These are phyloP conservation scores for Polydrusus tereticollis DNA, from an alignment of 2,888 invertebrate genomes.

Conservation along the genomic window DNA sequence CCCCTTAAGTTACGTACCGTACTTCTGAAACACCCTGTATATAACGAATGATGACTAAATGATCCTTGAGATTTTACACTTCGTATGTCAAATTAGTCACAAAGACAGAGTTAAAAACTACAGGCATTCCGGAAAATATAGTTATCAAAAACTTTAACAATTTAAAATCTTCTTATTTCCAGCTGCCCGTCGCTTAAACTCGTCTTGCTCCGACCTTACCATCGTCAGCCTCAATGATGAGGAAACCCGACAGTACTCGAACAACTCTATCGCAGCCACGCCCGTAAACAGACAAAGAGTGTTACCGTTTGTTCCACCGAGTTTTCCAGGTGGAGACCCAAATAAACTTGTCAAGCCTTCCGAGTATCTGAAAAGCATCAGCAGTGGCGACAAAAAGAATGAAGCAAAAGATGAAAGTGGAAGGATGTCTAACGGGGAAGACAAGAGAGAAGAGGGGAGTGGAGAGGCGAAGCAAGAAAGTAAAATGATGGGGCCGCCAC, in stretches of 20 bases:
- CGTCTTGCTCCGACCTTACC: conserved; percentile 66
- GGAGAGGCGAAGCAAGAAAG: conserved; percentile 23
- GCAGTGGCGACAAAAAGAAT: conserved; percentile 63
- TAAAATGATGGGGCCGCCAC: conserved; percentile 68
- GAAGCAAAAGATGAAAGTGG: conserved; percentile 25
- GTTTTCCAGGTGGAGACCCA: conserved; percentile 82
- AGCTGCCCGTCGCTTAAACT: conserved; percentile 66
- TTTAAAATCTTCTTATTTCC: conserved; percentile 32
- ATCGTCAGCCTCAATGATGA: conserved; percentile 70
- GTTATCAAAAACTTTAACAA: too few relatives aligned
- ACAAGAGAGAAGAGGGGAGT: conserved; percentile 51
- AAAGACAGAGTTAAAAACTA: too few relatives aligned
- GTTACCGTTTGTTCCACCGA: conserved; percentile 91
- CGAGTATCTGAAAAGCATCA: conserved; percentile 90
- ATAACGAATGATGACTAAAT: too few relatives aligned
- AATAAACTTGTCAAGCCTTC: conserved; percentile 92
- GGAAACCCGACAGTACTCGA: conserved; percentile 45
- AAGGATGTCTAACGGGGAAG: conserved; percentile 55
- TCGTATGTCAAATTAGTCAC: too few relatives aligned
- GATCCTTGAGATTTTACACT: too few relatives aligned
- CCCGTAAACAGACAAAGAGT: conserved; percentile 87
- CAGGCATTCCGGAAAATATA: too few relatives aligned
- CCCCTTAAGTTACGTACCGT: too few relatives aligned
- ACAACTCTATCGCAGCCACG: conserved; percentile 65
- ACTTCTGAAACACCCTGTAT: too few relatives aligned